Base-by-base conservation (phyloP, 2,113 vertebrate genomes). In the Collichthys lucidus region DNA sequence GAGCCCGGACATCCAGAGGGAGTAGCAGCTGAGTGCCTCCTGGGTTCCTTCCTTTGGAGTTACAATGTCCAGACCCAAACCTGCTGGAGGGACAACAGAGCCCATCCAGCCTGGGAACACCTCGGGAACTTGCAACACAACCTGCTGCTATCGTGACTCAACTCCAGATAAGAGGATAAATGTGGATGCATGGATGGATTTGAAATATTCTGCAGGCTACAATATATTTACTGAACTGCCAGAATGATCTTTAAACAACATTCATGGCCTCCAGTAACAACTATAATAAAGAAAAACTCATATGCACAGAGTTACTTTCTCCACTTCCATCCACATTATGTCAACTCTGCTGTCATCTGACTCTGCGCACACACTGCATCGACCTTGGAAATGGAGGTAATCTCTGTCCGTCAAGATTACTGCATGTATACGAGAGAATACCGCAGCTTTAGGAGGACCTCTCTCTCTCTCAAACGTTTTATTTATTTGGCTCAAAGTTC, bases 401-500 rank as follows among this genome's bases (percentile, higher is more conserved):
- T 60, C 56, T 44, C 72, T 61, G 68, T 65, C 69, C 46, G 68
- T 88, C 74, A 66, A 44, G 87, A 92, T 86, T 85, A 89, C 80
- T 82, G 74, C 77, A 80, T 77, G 68, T 85, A 79, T 78, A 73
- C 35, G 73, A 86, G 70, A 80, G 71, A 87, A 81, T 60, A 87
- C 72, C 73, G 15, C 85, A 83, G 79, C 64, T 69, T 87, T 67
- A 42, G 22, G 29, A 75, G 77, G 62, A 65, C 74, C 83, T 83
- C 68, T 55, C 83, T 83, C 68, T 55, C 74, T 86, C 72, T 86
- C 63, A 55, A 76, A 74, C 65, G 42, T 82, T 82, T 82, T 79
- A 87, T 92, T 93, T 91, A 88, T 88, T 85, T 89, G 76, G 63
- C 80, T 40, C n/a, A 2, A 42, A 3, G 61, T 63, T 47, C 0